phyloP scores from a whole-genome alignment of 2,113 vertebrate genomes.

The Lampris megalopsis region DNA sequence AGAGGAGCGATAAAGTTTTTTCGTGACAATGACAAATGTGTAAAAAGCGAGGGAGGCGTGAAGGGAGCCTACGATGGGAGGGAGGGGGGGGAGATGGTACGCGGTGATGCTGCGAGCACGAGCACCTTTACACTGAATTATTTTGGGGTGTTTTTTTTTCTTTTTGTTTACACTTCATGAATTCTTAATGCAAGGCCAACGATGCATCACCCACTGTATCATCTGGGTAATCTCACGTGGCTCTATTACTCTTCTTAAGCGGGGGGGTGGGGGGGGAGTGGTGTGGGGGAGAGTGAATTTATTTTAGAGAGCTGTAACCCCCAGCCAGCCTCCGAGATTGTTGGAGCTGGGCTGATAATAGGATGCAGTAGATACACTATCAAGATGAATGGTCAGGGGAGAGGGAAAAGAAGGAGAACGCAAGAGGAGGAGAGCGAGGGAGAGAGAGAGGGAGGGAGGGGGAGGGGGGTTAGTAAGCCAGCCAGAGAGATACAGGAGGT shows the following conservation, averaged over 20 bases:
- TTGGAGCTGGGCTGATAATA: constrained; percentile 53
- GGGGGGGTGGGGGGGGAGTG: constrained; percentile 22
- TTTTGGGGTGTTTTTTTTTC: constrained; percentile 65
- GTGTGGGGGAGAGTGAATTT: constrained; percentile 48
- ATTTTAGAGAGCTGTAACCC: constrained; percentile 62
- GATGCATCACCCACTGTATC: constrained; percentile 68
- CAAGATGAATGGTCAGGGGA: constrained; percentile 45
- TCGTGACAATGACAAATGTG: constrained; percentile 73
- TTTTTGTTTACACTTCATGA: constrained; percentile 75
- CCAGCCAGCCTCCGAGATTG: constrained; percentile 59
- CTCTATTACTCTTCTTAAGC: constrained; percentile 68
- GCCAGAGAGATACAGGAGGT: constrained; percentile 16
- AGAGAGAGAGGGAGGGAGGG: constrained; percentile 1
- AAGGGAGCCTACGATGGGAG: constrained; percentile 23
- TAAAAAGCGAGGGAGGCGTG: constrained; percentile 67
- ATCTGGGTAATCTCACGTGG: constrained; percentile 68
- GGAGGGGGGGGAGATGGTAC: too few species aligned
- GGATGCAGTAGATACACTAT: constrained; percentile 52
- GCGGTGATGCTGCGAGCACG: constrained; percentile 60
- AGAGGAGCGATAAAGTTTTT: constrained; percentile 49
- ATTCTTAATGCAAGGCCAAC: constrained; percentile 76
- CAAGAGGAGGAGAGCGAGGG: neutral
- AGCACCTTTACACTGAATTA: constrained; percentile 58
- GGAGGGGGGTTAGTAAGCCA: constrained; percentile 7
- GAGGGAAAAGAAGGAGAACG: constrained; percentile 1